Evolutionary conservation across 2,113 vertebrate species (phyloP).

Genomic region (Meleagris gallopavo): DNA sequence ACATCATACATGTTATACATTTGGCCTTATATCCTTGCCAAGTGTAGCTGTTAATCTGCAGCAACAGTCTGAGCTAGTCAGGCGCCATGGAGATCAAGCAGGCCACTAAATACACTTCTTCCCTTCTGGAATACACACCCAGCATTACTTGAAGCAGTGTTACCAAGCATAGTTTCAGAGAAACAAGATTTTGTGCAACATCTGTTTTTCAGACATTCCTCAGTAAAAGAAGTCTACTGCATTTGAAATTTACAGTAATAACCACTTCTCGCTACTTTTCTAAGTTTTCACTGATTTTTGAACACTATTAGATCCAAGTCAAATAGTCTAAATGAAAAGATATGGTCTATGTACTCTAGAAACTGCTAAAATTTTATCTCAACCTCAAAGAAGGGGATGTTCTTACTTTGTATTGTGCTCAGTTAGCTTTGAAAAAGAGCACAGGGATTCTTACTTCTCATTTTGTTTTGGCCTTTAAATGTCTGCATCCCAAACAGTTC

Average conservation of each 20-base stretch:
- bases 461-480: not conserved
- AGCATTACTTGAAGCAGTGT: not conserved
- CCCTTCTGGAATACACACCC: not conserved
- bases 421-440: not conserved
- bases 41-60: not conserved
- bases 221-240: not conserved
- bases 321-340: not conserved
- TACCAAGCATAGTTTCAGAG: not conserved
- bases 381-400: too few relatives aligned
- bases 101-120: not conserved
- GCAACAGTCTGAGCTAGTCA: not conserved
- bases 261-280: not conserved
- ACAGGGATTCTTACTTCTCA: not conserved
- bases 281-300: not conserved
- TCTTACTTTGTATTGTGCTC: not conserved
- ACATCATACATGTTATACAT: not conserved
- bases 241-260: not conserved
- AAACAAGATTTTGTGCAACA: not conserved
- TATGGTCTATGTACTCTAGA: not conserved
- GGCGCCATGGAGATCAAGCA: not conserved
- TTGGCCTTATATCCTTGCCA: not conserved
- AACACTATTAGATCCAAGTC: not conserved
- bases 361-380: not conserved
- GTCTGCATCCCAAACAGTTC: not conserved
- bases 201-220: not conserved